Percentiles rank a stretch among this genome's conserved stretches.
phyloP scores from a whole-genome alignment of 2,797 vertebrate species.

The Oceanodroma leucorhoa region DNA sequence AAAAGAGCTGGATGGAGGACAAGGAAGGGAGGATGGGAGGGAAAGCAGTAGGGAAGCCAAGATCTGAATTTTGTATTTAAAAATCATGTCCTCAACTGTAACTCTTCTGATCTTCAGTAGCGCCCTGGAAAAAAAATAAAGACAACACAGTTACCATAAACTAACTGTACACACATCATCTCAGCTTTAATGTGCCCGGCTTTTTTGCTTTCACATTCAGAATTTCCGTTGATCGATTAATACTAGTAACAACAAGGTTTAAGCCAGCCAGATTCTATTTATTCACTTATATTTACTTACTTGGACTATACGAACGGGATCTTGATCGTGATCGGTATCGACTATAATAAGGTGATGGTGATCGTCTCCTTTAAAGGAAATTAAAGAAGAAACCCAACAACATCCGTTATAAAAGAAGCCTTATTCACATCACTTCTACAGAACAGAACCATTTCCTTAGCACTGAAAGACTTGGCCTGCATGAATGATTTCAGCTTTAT shows the following conservation, averaged over 20 bases:
- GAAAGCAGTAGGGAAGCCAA: constrained; percentile 16
- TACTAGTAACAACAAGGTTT: neutral
- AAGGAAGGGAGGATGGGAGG: neutral
- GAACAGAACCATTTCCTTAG: constrained; percentile 31
- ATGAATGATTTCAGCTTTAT: constrained; percentile 42
- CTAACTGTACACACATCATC: neutral
- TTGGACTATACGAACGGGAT: constrained; percentile 92
- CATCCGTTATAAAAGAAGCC: constrained; percentile 20
- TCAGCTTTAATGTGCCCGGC: neutral
- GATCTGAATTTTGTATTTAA: constrained; percentile 51
- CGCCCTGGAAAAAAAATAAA: constrained; percentile 56
- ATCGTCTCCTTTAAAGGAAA: constrained; percentile 80
- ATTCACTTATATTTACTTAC: constrained; percentile 76
- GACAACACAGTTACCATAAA: neutral
- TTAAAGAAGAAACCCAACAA: constrained; percentile 27
- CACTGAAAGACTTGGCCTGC: constrained; percentile 15
- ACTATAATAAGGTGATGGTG: constrained; percentile 92
- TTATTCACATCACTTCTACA: constrained; percentile 30
- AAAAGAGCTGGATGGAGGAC: constrained; percentile 8
- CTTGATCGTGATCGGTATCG: constrained; percentile 90
- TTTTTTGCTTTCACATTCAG: neutral
- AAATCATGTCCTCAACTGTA: constrained; percentile 49
- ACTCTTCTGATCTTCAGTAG: constrained; percentile 68
- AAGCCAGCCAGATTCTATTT: neutral
- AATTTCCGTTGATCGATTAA: neutral